A percentile compares a stretch with the other conserved stretches of the same genome.
Evolutionary conservation across 1,140 invertebrate species (phyloP).

Genomic region (Drosophila sechellia): DNA sequence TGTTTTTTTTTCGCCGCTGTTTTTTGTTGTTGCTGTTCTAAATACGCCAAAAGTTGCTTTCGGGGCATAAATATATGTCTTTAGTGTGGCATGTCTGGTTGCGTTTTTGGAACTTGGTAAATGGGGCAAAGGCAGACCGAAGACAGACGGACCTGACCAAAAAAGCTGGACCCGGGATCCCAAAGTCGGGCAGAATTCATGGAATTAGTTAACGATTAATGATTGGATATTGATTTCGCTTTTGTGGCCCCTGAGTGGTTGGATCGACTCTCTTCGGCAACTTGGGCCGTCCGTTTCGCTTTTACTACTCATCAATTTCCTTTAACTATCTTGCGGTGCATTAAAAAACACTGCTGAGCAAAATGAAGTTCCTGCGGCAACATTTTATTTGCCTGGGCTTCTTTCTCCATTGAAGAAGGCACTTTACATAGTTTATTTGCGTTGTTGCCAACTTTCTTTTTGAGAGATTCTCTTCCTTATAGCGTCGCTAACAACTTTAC

Average conservation of each 20-base stretch:
- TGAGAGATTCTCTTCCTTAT: constrained; percentile 60
- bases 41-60: constrained; percentile 77
- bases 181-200: constrained; percentile 69
- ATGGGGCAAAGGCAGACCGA: constrained; percentile 46
- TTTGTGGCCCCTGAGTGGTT: constrained; percentile 7
- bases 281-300: constrained; percentile 23
- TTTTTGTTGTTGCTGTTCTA: constrained; percentile 67
- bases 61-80: constrained; percentile 80
- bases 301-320: constrained; percentile 64
- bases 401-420: constrained; percentile 39
- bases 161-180: constrained; percentile 6
- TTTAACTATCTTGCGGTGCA: constrained; percentile 43
- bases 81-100: constrained; percentile 81
- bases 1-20: constrained; percentile 36
- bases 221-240: constrained; percentile 80
- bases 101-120: constrained; percentile 77
- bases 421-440: constrained; percentile 50
- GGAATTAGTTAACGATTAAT: constrained; percentile 83
- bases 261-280: constrained; percentile 2
- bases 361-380: constrained; percentile 50
- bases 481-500: constrained; percentile 64
- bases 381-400: constrained; percentile 34
- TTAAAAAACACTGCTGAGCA: constrained; percentile 22
- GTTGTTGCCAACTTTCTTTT: constrained; percentile 54
- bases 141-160: constrained; percentile 16